Evolutionary conservation across 2,797 vertebrate genomes (phyloP), one percentile per base, ranked within the genome.

Genomic region (Bovichtus diacanthus): DNA sequence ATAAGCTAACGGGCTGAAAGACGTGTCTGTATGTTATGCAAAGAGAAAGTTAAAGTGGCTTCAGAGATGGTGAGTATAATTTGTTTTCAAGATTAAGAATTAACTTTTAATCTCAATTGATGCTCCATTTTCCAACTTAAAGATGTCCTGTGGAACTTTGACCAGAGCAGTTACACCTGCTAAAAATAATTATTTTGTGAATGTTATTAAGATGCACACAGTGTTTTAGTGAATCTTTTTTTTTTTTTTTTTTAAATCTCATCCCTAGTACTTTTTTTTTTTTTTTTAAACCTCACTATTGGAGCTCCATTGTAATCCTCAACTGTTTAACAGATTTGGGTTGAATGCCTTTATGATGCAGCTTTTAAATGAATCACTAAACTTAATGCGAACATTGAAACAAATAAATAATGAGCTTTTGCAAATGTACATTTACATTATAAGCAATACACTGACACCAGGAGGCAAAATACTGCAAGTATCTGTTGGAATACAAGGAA

Each of bases 391-490:
- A 74, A 66, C 65, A 74, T 72, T 62, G 55, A 68, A 80, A 84
- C n/a, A 65, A 62, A 56, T 44, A 65, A 62, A 56, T 44, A 13
- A 49, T 59, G 7, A 51, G 29, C 74, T 66, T 2, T 23, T 65
- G 61, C 3, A 6, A 46, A 83, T 64, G 21, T 54, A 44, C 55
- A 63, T 54, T 68, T 68, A 80, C 47, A 70, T 70, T 31, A 64
- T n/a, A 72, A 82, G 44, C 68, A 69, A 69, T 62, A 78, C 47
- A 76, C 55, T 49, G 59, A 78, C 63, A 87, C 29, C 19, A 74
- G 21, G 76, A 70, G 71, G 67, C 63, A 85, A 58, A 79, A 80
- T 49, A 80, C 44, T 66, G 41, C 2, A 59, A 58, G 8, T 64
- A 7, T 65, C 38, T 38, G 9, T 76, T 60, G 19, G 21, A 16